Evolutionary conservation across 2,113 vertebrate genomes (phyloP).

Genomic region (Sminthopsis crassicaudata): DNA sequence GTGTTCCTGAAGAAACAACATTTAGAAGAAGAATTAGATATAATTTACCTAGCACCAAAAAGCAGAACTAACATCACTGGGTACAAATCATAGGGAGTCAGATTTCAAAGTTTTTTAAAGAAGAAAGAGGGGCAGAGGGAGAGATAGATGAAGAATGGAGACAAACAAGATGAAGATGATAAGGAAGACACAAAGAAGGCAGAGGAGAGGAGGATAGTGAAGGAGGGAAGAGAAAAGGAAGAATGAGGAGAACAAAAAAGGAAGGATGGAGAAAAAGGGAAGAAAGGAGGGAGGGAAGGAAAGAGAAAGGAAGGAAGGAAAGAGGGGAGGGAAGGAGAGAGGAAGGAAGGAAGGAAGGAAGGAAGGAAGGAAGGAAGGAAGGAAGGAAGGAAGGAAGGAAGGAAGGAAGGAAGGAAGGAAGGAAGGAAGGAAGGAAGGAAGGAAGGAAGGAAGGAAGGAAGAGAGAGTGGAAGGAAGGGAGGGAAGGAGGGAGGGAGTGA

Average conservation of each 20-base stretch:
- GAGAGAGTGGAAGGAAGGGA: background rate
- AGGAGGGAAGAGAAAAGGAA: too few species aligned
- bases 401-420: background rate
- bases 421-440: too few species aligned
- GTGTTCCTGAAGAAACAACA: too few species aligned
- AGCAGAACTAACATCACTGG: background rate
- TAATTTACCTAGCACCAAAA: too few species aligned
- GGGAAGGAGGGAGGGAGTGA: too few species aligned
- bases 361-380: rapidly evolving
- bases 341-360: rapidly evolving
- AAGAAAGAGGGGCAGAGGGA: background rate
- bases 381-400: too few species aligned
- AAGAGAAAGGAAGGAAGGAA: too few species aligned
- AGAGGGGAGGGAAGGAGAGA: rapidly evolving
- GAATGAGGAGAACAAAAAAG: too few species aligned
- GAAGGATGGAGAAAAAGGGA: background rate
- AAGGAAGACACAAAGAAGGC: background rate
- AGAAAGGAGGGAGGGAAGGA: background rate
- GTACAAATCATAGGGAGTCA: background rate
- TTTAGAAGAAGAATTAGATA: too few species aligned
- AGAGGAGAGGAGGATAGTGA: background rate
- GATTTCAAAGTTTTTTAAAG: background rate
- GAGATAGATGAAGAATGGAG: background rate
- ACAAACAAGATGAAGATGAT: background rate
- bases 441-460: too few species aligned